These are phyloP conservation scores for Calameuta idolon DNA, from an alignment of 2,888 invertebrate genomes.

Conservation along the genomic window DNA sequence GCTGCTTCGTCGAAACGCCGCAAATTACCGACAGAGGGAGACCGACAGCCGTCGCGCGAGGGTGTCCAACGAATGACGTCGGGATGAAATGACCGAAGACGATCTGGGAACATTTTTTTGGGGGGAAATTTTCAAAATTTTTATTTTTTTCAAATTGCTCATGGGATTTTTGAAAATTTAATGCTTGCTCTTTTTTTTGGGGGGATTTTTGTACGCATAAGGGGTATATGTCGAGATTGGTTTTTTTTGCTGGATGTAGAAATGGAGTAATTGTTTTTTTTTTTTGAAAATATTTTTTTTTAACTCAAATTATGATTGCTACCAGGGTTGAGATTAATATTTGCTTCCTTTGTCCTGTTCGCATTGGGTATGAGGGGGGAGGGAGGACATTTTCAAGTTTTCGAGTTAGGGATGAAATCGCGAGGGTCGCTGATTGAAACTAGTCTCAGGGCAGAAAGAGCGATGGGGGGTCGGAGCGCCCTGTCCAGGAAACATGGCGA, in stretches of 20 bases:
- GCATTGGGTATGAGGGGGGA: neutral
- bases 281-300: no score
- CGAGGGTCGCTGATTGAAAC: neutral
- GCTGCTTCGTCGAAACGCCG: slow-evolving; percentile 14
- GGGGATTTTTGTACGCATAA: no score
- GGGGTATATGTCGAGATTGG: no score
- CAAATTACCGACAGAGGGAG: slow-evolving; percentile 46
- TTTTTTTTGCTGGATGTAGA: neutral
- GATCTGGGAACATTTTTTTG: neutral
- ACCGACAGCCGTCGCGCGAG: slow-evolving; percentile 36
- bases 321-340: neutral
- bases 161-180: no score
- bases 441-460: neutral
- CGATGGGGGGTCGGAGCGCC: neutral
- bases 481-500: neutral
- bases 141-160: neutral
- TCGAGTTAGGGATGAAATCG: neutral
- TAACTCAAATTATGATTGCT: neutral
- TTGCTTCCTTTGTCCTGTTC: neutral
- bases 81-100: neutral
- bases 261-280: no score
- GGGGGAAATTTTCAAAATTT: neutral
- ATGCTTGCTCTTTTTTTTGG: no score
- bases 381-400: neutral
- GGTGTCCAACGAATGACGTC: neutral